These are phyloP conservation scores for Heterohyrax brucei DNA, from an alignment of 2,797 vertebrate species.

Conservation along the genomic window DNA sequence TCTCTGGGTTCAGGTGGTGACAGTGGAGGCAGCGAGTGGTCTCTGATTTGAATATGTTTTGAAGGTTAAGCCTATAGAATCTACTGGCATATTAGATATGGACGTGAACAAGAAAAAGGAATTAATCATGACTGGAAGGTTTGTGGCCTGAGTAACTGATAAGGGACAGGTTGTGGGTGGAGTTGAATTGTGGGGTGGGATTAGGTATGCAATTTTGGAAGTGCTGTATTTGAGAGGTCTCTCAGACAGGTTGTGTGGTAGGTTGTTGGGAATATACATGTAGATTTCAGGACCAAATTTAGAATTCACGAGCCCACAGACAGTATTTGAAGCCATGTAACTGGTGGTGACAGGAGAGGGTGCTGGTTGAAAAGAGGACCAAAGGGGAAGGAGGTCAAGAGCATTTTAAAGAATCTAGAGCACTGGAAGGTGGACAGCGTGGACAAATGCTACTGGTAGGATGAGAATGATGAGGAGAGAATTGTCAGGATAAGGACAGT, in stretches of 20 bases:
- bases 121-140: neutral
- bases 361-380: neutral
- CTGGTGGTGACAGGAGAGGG: neutral
- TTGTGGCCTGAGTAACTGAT: neutral
- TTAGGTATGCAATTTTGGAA: neutral
- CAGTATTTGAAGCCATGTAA: neutral
- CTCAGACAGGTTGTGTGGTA: neutral
- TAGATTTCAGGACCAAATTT: neutral
- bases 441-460: neutral
- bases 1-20: neutral
- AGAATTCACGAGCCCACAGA: neutral
- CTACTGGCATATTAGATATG: neutral
- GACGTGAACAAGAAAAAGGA: neutral
- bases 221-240: neutral
- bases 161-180: neutral
- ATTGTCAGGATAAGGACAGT: neutral
- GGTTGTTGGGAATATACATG: too few species aligned
- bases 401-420: neutral
- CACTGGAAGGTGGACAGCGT: neutral
- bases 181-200: neutral
- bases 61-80: neutral
- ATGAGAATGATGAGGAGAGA: neutral
- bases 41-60: slow-evolving; percentile 8
- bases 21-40: neutral
- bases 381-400: neutral